Percentiles rank a stretch among this genome's conserved stretches.
Evolutionary conservation across 37 sponge, comb jelly and placozoan species (phyloP).

Genomic region (Ianthella basta): DNA sequence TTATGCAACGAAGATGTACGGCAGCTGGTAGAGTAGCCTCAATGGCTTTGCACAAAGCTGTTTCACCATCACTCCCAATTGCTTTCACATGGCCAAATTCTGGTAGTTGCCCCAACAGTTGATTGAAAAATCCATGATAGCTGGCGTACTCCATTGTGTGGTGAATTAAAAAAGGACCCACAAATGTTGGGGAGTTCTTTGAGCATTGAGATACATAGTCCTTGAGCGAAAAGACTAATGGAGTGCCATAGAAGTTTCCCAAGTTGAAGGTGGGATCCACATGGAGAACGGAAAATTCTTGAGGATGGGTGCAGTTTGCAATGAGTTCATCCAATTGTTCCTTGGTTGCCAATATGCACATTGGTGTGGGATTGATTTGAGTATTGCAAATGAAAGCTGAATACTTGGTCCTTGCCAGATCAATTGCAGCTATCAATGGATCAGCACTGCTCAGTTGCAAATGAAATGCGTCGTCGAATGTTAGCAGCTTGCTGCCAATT

Average conservation of each 20-base stretch:
- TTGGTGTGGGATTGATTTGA: constrained; percentile 3
- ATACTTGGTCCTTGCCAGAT: constrained; percentile 9
- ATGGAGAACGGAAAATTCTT: background rate
- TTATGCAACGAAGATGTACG: background rate
- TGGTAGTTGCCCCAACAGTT: background rate
- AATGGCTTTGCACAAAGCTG: background rate
- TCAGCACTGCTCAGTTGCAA: background rate
- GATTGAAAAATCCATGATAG: background rate
- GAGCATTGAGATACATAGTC: constrained; percentile 2
- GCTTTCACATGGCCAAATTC: background rate
- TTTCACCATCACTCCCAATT: constrained; percentile 21
- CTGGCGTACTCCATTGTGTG: constrained; percentile 1
- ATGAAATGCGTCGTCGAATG: background rate
- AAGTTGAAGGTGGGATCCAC: constrained; percentile 15
- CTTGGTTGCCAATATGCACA: constrained; percentile 21
- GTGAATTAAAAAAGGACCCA: constrained; percentile 1
- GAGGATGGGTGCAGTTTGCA: constrained; percentile 1
- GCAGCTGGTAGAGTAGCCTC: background rate
- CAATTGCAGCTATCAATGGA: background rate
- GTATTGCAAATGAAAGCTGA: background rate
- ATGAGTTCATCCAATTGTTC: constrained; percentile 9
- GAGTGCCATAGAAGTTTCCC: constrained; percentile 7
- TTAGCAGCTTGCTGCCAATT: too few relatives aligned
- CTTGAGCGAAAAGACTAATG: background rate
- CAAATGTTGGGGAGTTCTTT: constrained; percentile 11